phyloP scores from a whole-genome alignment of 2,888 invertebrate genomes.

The Arrhopalites spinosus region DNA sequence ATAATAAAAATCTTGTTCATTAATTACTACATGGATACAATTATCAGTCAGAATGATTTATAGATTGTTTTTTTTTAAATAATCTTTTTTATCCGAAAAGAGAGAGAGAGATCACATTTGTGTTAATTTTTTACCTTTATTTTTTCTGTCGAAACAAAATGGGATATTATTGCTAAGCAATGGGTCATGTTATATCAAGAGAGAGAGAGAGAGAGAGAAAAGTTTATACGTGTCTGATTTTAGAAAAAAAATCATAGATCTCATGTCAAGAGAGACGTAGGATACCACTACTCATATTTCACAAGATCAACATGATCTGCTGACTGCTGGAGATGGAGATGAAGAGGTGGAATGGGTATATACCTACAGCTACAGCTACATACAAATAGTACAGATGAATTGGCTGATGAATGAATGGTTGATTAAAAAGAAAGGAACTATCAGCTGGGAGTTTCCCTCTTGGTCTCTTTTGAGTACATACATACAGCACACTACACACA shows the following conservation, averaged over 20 bases:
- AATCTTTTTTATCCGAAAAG: too few species aligned
- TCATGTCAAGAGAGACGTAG: not conserved
- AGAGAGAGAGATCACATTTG: too few species aligned
- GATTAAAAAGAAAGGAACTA: constrained; percentile 36
- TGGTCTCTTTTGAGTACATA: not conserved
- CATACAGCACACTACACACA: too few species aligned
- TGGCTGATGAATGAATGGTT: constrained; percentile 31
- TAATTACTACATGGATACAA: not conserved
- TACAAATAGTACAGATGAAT: constrained; percentile 4
- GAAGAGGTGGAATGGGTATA: not conserved
- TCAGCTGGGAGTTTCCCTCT: constrained; percentile 32
- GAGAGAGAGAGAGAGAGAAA: not conserved
- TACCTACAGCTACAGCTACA: not conserved
- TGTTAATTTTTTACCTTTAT: too few species aligned
- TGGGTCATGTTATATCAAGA: too few species aligned
- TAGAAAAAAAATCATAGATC: not conserved
- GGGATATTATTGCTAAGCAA: not conserved
- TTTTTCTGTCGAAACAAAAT: not conserved
- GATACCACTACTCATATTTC: constrained; percentile 37
- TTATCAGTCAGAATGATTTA: not conserved
- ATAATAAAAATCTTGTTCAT: not conserved
- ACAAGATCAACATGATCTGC: constrained; percentile 26
- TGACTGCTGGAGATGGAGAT: not conserved
- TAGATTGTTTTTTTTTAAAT: not conserved
- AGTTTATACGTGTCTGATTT: constrained; percentile 8